These are phyloP conservation scores for Halichoerus grypus DNA, from an alignment of 2,113 vertebrate species.

Conservation along the genomic window DNA sequence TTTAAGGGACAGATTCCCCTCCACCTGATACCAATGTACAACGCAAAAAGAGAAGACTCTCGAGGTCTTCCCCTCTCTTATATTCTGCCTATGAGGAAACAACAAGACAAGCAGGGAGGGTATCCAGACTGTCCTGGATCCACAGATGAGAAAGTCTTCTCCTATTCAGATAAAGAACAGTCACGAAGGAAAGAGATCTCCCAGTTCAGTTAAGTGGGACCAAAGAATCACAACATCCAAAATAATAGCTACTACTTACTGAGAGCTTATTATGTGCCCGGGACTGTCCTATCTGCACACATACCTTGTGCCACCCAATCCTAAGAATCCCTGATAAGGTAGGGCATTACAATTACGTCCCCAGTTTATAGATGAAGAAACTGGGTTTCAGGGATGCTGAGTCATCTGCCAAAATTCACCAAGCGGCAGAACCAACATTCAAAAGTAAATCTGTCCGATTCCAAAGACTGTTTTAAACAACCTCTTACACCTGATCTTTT, in stretches of 20 bases:
- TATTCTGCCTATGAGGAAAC: not conserved
- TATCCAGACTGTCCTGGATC: not conserved
- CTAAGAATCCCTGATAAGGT: not conserved
- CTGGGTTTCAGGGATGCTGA: not conserved
- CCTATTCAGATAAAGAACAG: not conserved
- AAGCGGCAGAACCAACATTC: not conserved
- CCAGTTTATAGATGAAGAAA: not conserved
- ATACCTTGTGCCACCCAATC: not conserved
- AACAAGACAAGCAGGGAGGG: not conserved
- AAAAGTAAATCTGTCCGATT: slow-evolving; percentile 10
- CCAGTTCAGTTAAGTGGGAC: not conserved
- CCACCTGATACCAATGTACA: not conserved
- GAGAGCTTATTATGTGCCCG: not conserved
- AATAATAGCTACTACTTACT: not conserved
- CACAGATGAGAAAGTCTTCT: not conserved
- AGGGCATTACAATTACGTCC: not conserved
- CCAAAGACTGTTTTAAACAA: slow-evolving; percentile 53
- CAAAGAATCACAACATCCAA: not conserved
- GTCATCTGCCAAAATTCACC: not conserved
- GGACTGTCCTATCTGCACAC: not conserved
- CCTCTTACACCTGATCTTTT: not conserved
- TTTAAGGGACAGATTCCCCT: not conserved
- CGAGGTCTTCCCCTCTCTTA: too few relatives aligned
- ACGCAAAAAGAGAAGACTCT: not conserved
- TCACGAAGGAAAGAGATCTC: not conserved